Evolutionary conservation across 2,113 vertebrate genomes (phyloP).

Genomic region (Epinephelus lanceolatus): DNA sequence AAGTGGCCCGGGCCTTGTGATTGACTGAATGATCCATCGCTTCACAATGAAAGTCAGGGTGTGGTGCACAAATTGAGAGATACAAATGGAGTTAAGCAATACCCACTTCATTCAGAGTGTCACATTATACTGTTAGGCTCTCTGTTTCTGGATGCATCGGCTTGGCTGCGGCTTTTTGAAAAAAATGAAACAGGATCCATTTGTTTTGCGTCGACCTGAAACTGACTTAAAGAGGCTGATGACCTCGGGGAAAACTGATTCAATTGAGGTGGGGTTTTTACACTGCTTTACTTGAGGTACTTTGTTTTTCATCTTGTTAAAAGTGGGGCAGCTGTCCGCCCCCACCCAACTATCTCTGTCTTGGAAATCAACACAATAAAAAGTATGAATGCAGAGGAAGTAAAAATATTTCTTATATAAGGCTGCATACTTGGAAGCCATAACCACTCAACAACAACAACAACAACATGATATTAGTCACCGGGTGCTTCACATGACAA

Average conservation of each 20-base stretch:
- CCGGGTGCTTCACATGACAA: background rate
- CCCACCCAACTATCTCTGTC: background rate
- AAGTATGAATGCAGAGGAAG: background rate
- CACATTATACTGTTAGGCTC: background rate
- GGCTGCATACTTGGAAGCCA: background rate
- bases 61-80: constrained; percentile 8
- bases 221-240: background rate
- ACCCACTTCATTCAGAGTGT: background rate
- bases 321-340: background rate
- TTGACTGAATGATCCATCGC: constrained; percentile 12
- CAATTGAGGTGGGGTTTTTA: background rate
- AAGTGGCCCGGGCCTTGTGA: constrained; percentile 17
- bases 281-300: background rate
- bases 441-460: too few relatives aligned
- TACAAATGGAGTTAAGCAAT: background rate
- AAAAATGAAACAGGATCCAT: constrained; percentile 6
- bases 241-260: background rate
- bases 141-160: background rate
- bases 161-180: background rate
- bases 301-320: background rate
- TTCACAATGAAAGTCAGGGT: constrained; percentile 50
- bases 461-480: background rate
- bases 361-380: background rate
- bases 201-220: background rate
- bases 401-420: background rate